Conservation (phyloP, 2,797 vertebrate genomes). For the Agapornis canus region DNA sequence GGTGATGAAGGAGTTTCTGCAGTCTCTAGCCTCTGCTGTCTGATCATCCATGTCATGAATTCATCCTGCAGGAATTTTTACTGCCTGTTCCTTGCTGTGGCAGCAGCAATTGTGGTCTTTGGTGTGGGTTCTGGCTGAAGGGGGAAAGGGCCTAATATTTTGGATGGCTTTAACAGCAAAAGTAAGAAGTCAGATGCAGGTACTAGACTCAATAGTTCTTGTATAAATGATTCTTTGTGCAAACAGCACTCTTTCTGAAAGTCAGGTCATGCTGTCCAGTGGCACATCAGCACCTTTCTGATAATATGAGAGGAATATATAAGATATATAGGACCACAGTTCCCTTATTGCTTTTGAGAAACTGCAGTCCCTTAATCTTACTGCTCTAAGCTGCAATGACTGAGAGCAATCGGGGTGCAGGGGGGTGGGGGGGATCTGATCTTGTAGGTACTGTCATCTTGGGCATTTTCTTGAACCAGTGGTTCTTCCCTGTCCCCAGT, state of each 20-base stretch:
- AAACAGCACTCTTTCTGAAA: not conserved
- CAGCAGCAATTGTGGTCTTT: not conserved
- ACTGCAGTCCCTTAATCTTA: not conserved
- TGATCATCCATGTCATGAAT: not conserved
- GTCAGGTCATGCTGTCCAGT: not conserved
- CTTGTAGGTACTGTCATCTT: not conserved
- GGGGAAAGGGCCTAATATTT: not conserved
- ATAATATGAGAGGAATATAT: rapidly evolving
- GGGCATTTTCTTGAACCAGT: not conserved
- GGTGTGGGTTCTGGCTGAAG: not conserved
- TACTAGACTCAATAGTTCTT: not conserved
- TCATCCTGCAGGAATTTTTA: not conserved
- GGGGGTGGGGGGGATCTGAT: rapidly evolving
- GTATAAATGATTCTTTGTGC: not conserved
- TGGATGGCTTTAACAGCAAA: not conserved
- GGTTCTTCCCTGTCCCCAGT: not conserved
- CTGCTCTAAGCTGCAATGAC: not conserved
- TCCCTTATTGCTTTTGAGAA: not conserved
- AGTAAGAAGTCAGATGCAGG: not conserved
- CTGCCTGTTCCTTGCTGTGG: not conserved
- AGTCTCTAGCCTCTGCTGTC: not conserved
- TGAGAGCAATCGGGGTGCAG: not conserved
- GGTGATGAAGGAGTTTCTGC: not conserved
- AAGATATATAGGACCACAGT: not conserved
- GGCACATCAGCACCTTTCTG: not conserved